A percentile compares a stretch with the other conserved stretches of the same genome.
phyloP scores from a whole-genome alignment of 2,888 invertebrate genomes.

The Caenorhabditis sp. region DNA sequence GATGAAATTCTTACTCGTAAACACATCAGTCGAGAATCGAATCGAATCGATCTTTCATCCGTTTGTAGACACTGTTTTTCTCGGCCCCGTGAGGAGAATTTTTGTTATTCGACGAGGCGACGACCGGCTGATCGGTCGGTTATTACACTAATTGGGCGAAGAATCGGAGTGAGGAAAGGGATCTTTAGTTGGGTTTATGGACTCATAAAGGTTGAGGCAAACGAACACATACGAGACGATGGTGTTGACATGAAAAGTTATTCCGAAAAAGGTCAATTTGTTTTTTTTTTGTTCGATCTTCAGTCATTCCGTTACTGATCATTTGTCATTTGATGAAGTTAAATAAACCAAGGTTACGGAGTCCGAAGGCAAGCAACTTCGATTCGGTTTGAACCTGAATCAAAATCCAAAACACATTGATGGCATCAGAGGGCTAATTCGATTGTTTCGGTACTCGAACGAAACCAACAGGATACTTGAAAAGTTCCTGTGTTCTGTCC shows the following conservation, averaged over 20 bases:
- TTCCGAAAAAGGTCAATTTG: slow-evolving; percentile 2
- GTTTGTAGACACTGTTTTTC: slow-evolving; percentile 23
- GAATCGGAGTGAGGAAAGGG: slow-evolving; percentile 21
- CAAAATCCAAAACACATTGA: slow-evolving; percentile 1
- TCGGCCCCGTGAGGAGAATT: background rate
- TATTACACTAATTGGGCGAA: slow-evolving; percentile 34
- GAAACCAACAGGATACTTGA: background rate
- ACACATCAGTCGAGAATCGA: slow-evolving; percentile 12
- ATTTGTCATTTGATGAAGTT: no score
- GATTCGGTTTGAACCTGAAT: background rate
- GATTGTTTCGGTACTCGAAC: no score
- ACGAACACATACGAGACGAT: background rate
- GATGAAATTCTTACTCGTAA: slow-evolving; percentile 24
- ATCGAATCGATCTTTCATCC: slow-evolving; percentile 43
- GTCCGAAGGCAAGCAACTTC: background rate
- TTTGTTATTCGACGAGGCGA: slow-evolving; percentile 35
- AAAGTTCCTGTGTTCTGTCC: background rate
- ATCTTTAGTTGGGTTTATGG: slow-evolving; percentile 39
- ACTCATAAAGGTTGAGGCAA: slow-evolving; percentile 10
- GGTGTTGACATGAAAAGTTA: background rate
- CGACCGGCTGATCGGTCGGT: slow-evolving; percentile 16
- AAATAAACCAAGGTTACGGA: background rate
- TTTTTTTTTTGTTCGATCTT: background rate
- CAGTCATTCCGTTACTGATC: background rate
- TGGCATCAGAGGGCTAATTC: background rate